Percentiles rank a stretch among this genome's conserved stretches.
Evolutionary conservation across 2,797 vertebrate species (phyloP).

Genomic region (Tokudaia tokunoshimensis): DNA sequence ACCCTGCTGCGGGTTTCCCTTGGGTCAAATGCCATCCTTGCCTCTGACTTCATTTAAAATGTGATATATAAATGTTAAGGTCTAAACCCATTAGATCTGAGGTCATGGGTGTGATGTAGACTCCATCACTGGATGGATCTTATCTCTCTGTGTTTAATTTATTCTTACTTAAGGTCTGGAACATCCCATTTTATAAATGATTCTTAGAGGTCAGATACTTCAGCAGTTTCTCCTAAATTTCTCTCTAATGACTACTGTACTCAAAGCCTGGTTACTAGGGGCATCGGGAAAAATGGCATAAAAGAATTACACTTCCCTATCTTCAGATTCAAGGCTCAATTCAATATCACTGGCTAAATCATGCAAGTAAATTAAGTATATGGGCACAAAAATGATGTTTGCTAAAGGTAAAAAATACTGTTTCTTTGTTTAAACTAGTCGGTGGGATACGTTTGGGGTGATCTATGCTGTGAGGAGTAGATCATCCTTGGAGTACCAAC

Average conservation of each 20-base stretch:
- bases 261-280: background rate
- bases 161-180: background rate
- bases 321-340: background rate
- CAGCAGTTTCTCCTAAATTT: background rate
- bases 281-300: background rate
- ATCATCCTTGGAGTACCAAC: background rate
- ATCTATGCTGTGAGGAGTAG: background rate
- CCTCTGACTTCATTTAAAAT: background rate
- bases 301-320: background rate
- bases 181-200: background rate
- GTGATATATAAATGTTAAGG: background rate
- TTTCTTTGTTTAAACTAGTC: background rate
- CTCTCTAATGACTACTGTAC: background rate
- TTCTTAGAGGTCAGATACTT: background rate
- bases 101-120: accelerated
- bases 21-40: background rate
- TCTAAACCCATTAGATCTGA: background rate
- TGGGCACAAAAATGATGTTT: background rate
- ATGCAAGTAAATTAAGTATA: background rate
- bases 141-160: background rate
- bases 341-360: background rate
- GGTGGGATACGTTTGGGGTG: background rate
- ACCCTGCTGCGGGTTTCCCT: background rate
- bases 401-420: background rate
- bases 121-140: accelerated